Evolutionary conservation across 2,797 vertebrate species (phyloP).

Genomic region (Chelidonichthys spinosus): DNA sequence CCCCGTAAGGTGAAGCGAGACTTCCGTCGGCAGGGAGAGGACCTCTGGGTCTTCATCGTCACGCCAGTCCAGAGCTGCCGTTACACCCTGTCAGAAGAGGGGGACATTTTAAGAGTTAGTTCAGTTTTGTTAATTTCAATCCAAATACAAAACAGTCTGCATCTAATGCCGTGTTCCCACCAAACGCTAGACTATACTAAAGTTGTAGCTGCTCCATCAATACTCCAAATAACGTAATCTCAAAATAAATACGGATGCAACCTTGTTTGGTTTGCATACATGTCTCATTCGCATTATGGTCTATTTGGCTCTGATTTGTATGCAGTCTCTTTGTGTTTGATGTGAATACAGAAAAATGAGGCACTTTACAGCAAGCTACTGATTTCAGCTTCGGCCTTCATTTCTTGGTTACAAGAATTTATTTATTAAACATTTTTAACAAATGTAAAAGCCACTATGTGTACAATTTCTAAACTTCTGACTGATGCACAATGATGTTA

Average conservation of each 20-base stretch:
- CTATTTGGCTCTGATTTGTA: too few species aligned
- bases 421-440: too few species aligned
- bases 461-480: background rate
- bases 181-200: background rate
- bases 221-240: too few species aligned
- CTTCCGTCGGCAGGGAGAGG: constrained; percentile 62
- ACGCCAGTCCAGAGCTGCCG: constrained; percentile 43
- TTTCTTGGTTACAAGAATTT: background rate
- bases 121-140: background rate
- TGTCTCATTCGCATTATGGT: too few species aligned
- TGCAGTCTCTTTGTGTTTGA: too few species aligned
- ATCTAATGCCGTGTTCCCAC: background rate
- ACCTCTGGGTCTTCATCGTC: constrained; percentile 79
- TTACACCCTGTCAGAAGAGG: constrained; percentile 50
- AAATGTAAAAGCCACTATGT: background rate
- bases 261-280: too few species aligned
- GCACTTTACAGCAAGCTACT: too few species aligned
- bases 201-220: background rate
- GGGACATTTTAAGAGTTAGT: constrained; percentile 39
- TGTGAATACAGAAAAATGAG: too few species aligned
- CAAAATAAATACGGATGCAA: too few species aligned
- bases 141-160: background rate
- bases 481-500: background rate
- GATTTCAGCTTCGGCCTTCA: background rate
- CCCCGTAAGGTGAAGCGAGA: constrained; percentile 72